Conservation (phyloP, 2,888 invertebrate species). For the Hyposoter dolosus region DNA sequence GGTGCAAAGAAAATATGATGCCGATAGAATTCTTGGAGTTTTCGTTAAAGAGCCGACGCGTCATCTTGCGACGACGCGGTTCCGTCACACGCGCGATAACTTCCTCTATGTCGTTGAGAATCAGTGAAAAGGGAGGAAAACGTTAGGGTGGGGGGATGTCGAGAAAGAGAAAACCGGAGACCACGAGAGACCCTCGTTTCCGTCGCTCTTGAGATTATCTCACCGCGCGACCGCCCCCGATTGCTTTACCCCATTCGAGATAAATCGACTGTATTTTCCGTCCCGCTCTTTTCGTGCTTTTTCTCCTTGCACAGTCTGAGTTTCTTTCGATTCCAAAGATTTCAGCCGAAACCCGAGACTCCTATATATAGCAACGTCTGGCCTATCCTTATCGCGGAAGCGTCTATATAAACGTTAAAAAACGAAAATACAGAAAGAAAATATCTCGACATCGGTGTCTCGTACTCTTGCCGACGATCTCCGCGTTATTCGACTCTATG, state of each 20-base stretch:
- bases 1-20: background rate
- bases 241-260: constrained; percentile 66
- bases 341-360: constrained; percentile 31
- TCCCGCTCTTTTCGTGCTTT: background rate
- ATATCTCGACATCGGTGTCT: constrained; percentile 12
- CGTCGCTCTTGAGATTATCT: constrained; percentile 72
- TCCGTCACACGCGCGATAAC: constrained; percentile 40
- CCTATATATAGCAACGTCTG: constrained; percentile 41
- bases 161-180: constrained; percentile 71
- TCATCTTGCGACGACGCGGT: constrained; percentile 9
- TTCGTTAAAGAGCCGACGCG: background rate
- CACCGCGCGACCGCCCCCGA: constrained; percentile 55
- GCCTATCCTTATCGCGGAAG: constrained; percentile 34
- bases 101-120: constrained; percentile 49
- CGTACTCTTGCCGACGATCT: constrained; percentile 15
- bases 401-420: background rate
- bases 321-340: constrained; percentile 60
- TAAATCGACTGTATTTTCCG: constrained; percentile 56
- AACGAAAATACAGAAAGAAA: constrained; percentile 3
- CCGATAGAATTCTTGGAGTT: background rate
- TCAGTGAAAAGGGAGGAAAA: constrained; percentile 33
- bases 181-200: constrained; percentile 72
- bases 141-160: constrained; percentile 4
- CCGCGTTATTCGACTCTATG: constrained; percentile 33
- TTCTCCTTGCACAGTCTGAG: constrained; percentile 39